A percentile compares a stretch with the other conserved stretches of the same genome.
Evolutionary conservation across 2,113 vertebrate genomes (phyloP).

Genomic region (Odocoileus virginianus): DNA sequence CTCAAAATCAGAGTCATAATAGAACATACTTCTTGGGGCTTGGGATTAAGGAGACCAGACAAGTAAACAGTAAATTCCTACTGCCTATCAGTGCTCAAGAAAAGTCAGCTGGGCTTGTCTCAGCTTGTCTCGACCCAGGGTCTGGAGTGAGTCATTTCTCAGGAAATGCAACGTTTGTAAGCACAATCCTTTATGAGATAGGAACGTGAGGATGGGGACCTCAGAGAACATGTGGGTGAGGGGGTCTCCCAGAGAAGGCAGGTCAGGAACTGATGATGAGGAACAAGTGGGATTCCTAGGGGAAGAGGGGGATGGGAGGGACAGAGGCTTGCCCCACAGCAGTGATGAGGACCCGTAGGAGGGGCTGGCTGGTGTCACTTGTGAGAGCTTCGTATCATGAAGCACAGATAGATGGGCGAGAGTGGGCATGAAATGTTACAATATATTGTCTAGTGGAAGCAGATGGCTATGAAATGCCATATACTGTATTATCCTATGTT

Average conservation of each 20-base stretch:
- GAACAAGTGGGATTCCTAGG: background rate
- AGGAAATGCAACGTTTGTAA: too few relatives aligned
- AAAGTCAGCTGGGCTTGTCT: background rate
- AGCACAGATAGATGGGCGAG: fast-evolving
- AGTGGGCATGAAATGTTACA: too few relatives aligned
- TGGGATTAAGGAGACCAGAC: background rate
- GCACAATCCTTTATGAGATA: background rate
- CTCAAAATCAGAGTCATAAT: fast-evolving
- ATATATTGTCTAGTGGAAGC: background rate
- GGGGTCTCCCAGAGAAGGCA: background rate
- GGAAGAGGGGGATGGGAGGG: too few relatives aligned
- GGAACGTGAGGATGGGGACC: fast-evolving
- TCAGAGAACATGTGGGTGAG: background rate
- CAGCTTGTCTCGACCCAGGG: background rate
- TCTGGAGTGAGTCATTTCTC: background rate
- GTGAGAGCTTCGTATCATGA: background rate
- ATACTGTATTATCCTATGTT: background rate
- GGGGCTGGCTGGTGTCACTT: background rate
- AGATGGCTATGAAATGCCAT: background rate
- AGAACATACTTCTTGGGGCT: background rate
- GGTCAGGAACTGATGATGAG: background rate
- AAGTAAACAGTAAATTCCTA: background rate
- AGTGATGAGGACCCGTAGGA: background rate
- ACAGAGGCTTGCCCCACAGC: background rate
- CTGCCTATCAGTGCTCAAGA: background rate